phyloP scores from a whole-genome alignment of 2,113 vertebrate species.

The Chauna torquata region DNA sequence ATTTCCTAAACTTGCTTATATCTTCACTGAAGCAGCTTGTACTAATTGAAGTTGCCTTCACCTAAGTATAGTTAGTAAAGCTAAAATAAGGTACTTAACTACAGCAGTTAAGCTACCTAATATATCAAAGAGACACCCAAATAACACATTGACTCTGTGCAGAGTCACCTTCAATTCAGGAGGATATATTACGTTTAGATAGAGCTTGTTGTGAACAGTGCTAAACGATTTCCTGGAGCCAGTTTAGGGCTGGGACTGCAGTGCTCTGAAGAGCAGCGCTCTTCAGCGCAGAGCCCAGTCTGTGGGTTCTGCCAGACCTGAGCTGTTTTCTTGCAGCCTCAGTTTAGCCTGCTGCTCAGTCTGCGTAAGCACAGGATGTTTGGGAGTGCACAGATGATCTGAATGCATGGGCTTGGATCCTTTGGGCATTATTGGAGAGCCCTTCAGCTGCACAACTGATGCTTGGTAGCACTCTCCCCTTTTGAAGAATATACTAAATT shows the following conservation, averaged over 20 bases:
- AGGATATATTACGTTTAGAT: rapidly evolving
- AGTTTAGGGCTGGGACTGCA: neutral
- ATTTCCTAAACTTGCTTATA: neutral
- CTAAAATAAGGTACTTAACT: neutral
- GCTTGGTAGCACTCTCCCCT: neutral
- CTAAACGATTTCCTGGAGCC: neutral
- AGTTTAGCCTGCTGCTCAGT: neutral
- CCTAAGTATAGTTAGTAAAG: neutral
- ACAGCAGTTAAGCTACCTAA: neutral
- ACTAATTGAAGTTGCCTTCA: neutral
- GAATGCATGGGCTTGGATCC: neutral
- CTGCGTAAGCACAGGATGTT: rapidly evolving
- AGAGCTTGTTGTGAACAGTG: neutral
- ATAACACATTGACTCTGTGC: neutral
- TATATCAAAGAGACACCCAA: neutral
- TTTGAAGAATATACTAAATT: neutral
- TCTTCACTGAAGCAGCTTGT: neutral
- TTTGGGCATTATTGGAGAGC: rapidly evolving
- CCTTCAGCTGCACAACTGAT: rapidly evolving
- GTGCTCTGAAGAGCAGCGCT: neutral
- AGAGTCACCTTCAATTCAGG: neutral
- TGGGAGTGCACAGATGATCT: neutral
- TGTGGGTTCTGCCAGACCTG: neutral
- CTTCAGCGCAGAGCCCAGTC: neutral
- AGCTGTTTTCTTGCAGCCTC: neutral